Evolutionary conservation across 30 jellyfish, hydroid and myxozoan genomes (phyloP).

Genomic region (Aurelia sp.): DNA sequence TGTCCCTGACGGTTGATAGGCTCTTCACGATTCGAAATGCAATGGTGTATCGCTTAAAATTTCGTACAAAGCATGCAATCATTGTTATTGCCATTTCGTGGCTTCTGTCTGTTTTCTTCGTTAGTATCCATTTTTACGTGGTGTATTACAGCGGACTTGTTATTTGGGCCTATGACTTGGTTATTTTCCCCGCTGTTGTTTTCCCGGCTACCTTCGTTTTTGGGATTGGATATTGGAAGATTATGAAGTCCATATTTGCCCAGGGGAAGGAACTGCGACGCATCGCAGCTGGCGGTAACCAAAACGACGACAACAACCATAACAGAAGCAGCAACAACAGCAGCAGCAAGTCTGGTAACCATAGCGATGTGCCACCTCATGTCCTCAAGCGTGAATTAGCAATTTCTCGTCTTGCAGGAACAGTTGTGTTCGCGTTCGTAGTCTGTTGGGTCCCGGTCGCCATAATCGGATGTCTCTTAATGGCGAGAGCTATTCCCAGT

Average conservation of each 20-base stretch:
- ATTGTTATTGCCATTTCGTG: slow-evolving; percentile 22
- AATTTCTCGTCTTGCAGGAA: slow-evolving; percentile 56
- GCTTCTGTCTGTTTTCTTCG: slow-evolving; percentile 28
- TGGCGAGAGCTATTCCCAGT: no score
- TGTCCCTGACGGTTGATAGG: slow-evolving; percentile 70
- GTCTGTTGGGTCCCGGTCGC: slow-evolving; percentile 80
- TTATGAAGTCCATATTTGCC: not conserved
- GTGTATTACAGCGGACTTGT: not conserved
- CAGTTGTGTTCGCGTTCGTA: slow-evolving; percentile 47
- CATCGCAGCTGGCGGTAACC: not conserved
- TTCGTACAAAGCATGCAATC: not conserved
- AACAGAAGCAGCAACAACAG: no score
- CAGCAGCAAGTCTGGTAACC: not conserved
- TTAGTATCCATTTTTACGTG: slow-evolving; percentile 15
- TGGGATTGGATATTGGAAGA: not conserved
- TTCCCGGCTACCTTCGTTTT: slow-evolving; percentile 25
- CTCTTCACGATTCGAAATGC: slow-evolving; percentile 40
- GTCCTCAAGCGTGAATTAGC: slow-evolving; percentile 44
- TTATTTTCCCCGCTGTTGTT: slow-evolving; percentile 20
- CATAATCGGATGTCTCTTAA: not conserved
- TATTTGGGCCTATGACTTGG: slow-evolving; percentile 12
- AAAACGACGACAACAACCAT: no score
- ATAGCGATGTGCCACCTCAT: not conserved
- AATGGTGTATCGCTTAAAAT: slow-evolving; percentile 28
- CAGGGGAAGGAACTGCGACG: slow-evolving; percentile 25